Evolutionary conservation across 2,888 invertebrate genomes (phyloP), one percentile per base, ranked within the genome.

Genomic region (Hedya salicella): DNA sequence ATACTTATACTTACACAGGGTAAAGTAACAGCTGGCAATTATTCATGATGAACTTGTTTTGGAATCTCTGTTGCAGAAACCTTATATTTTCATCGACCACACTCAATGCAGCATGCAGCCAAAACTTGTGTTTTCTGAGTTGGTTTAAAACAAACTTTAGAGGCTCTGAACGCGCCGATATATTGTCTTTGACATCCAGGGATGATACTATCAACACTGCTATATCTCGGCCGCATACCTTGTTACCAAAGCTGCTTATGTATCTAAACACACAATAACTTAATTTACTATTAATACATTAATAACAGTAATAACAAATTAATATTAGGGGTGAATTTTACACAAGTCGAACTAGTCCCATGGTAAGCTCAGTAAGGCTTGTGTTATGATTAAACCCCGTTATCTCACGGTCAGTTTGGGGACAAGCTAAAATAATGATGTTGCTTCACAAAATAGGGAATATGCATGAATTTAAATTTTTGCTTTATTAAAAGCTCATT

Each of bases 21-120:
- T 96, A 96, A 14, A 96, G 81, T 6, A 96, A 81, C 32, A 96
- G 80, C 66, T 94, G 94, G 59, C 95, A 88, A 74, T 95, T 95
- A 25, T 90, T 81, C 39, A 88, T 88, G 70, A 97, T 94, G 39
- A 94, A 93, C 4, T 89, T 76, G 59, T 86, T 81, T 0, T 82
- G 73, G 75, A 95, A 96, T 3, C 84, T 78, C 46, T 86, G 80
- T 56, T 88, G 84, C 25, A 96, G 80, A 77, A 88, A 94, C 25
- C 91, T 81, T 53, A 95, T 89, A 57, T 95, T 95, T 32, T 93
- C 91, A 62, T 94, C 88, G 3, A 96, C 92, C 16, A 93, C 91
- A 8, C 89, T 70, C 1, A 95, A 78, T 0, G 95, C 93, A 16
- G 95, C 92, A 73, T 94, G 93, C 11, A 93, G 91, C 93, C 94